These are phyloP conservation scores for Gambelia wislizenii DNA, from an alignment of 2,797 vertebrate genomes.

Conservation along the genomic window DNA sequence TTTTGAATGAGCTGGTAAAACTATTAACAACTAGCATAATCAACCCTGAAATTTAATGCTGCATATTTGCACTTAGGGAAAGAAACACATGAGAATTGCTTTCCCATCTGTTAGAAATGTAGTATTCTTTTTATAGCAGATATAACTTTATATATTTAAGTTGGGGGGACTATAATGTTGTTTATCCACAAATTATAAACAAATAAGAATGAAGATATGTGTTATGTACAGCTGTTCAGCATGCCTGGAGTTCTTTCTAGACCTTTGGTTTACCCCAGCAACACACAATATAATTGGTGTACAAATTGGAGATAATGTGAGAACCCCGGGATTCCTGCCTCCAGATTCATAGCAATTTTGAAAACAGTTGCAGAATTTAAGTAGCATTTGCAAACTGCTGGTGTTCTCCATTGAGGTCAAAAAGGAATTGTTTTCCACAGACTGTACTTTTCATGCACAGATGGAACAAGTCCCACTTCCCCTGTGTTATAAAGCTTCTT, in stretches of 20 bases:
- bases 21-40: conserved; percentile 16
- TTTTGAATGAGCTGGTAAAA: conserved; percentile 31
- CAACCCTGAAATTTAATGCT: background rate
- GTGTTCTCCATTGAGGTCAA: background rate
- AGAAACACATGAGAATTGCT: conserved; percentile 1
- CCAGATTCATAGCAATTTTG: background rate
- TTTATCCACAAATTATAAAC: background rate
- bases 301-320: background rate
- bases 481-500: background rate
- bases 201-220: background rate
- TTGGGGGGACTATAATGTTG: background rate
- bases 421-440: background rate
- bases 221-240: rapidly evolving
- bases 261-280: background rate
- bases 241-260: background rate
- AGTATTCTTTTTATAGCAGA: conserved; percentile 2
- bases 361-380: conserved; percentile 8
- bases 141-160: conserved; percentile 3
- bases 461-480: no score
- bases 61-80: background rate
- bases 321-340: background rate
- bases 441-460: background rate
- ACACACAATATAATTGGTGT: background rate
- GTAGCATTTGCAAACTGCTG: background rate
- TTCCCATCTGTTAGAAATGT: conserved; percentile 14